These are phyloP conservation scores for Zootoca vivipara DNA, from an alignment of 2,113 vertebrate genomes.

Conservation along the genomic window DNA sequence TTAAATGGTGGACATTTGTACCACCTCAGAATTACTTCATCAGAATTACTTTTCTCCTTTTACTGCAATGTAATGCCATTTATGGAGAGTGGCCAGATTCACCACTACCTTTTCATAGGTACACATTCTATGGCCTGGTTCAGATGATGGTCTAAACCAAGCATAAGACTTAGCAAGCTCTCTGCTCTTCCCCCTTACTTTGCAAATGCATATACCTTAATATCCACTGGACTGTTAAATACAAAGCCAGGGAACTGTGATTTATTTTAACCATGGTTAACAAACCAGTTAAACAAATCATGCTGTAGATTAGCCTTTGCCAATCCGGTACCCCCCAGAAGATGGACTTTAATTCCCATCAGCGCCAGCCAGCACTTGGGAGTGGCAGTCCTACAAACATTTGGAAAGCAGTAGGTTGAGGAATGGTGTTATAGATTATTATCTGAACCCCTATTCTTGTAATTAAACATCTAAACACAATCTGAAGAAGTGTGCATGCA, in stretches of 20 bases:
- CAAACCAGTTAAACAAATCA: neutral
- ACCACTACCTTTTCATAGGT: neutral
- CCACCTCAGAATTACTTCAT: neutral
- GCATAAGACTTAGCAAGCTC: neutral
- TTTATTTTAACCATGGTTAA: neutral
- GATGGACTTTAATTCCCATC: too few relatives aligned
- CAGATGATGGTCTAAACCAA: neutral
- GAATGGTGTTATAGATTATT: neutral
- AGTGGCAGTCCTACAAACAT: too few relatives aligned
- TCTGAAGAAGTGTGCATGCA: too few relatives aligned
- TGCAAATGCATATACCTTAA: neutral
- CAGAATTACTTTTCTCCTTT: neutral
- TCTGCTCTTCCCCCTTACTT: neutral
- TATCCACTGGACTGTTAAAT: neutral
- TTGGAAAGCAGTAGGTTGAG: too few relatives aligned
- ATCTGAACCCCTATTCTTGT: neutral
- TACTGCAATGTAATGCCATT: neutral
- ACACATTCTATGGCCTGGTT: neutral
- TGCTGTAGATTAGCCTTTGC: too few relatives aligned
- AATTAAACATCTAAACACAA: neutral
- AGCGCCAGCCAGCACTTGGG: too few relatives aligned
- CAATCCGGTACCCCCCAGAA: too few relatives aligned
- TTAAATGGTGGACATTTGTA: neutral
- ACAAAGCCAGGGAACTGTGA: neutral
- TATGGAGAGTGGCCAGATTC: neutral